phyloP scores from a whole-genome alignment of 2,113 vertebrate genomes.

The Oreotragus oreotragus region DNA sequence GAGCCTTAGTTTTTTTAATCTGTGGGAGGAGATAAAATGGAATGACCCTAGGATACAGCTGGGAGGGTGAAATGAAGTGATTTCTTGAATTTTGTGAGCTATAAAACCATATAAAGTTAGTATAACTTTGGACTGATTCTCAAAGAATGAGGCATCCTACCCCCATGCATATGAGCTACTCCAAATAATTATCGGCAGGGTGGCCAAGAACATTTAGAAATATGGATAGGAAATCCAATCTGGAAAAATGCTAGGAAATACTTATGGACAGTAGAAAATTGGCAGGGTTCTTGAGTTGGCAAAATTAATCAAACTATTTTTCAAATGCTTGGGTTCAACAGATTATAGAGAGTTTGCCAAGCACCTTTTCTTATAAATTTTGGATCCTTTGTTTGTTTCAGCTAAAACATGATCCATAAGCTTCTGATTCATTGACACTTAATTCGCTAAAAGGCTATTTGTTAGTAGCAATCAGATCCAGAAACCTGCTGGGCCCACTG shows the following conservation, averaged over 20 bases:
- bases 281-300: slow-evolving; percentile 47
- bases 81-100: background rate
- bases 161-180: background rate
- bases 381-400: slow-evolving; percentile 32
- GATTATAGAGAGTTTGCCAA: slow-evolving; percentile 25
- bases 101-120: background rate
- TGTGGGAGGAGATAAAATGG: background rate
- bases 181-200: background rate
- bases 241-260: slow-evolving; percentile 42
- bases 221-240: slow-evolving; percentile 30
- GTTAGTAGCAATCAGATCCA: background rate
- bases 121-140: background rate
- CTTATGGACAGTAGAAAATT: slow-evolving; percentile 32
- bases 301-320: slow-evolving; percentile 60
- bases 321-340: slow-evolving; percentile 58
- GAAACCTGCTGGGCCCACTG: background rate
- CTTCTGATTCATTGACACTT: slow-evolving; percentile 24
- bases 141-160: background rate
- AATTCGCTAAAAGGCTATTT: slow-evolving; percentile 23
- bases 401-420: slow-evolving; percentile 1
- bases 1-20: background rate
- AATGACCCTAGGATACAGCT: background rate
- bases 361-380: slow-evolving; percentile 40
- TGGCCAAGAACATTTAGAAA: slow-evolving; percentile 59
- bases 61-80: too few species aligned